Base-by-base conservation (phyloP, 1,140 invertebrate genomes). In the Pogonomyrmex barbatus region DNA sequence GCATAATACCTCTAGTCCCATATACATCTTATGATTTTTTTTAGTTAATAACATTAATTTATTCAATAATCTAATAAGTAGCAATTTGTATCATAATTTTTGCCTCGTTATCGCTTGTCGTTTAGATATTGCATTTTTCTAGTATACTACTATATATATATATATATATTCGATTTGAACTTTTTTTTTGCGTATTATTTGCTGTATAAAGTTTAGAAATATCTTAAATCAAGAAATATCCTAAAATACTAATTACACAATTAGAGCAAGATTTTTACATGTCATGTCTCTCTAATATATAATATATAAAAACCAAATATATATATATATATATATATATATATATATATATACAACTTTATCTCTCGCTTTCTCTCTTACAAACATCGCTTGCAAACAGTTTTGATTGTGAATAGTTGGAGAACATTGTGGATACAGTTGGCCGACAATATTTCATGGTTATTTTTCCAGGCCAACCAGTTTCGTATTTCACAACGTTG, bases 401-500 rank as follows among this genome's bases (percentile, higher is more conserved):
- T 68, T 81, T 81, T 30, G 62, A 79, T 67, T 52, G 62, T 39
- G 62, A 68, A 58, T 82, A 70, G 52, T 70, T 70, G 47, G 63
- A 68, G 39, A 45, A 56, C 50, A 45, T 45, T 82, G 50, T 65
- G 39, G 52, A 12, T 70, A 81, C 50, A 70, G 50, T 82, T 82
- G 65, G 50, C 65, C 78, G 52, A 71, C 65, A 71, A 56, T 82
- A 70, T 47, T 45, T 33, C 52, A 24, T 82, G 30, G 50, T 42
- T 70, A 71, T 73, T 82, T 82, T 81, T 73, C 30, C 47, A 39
- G 24, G 47, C 50, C 52, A 70, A 45, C 50, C 52, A 82, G 67
- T 60, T 83, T 83, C 42, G n/a, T 62, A 50, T 83, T 83, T 83
- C 68, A 83, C 42, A 30, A 75, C n/a, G 54, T 73, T 83, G 68